phyloP scores from a whole-genome alignment of 2,888 invertebrate species.

The Exocentrus adspersus region DNA sequence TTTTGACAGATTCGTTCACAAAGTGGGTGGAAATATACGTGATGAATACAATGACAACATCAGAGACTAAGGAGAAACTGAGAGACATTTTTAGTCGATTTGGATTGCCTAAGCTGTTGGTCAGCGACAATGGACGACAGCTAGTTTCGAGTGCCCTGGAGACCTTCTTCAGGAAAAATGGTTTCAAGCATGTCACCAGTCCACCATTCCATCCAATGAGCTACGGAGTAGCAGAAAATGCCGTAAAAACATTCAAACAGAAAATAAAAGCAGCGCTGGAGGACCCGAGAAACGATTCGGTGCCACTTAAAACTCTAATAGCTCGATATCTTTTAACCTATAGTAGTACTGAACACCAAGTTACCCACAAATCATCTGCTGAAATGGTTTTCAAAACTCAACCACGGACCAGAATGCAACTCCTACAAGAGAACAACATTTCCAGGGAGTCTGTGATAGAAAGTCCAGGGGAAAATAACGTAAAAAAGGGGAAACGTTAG shows the following conservation, averaged over 20 bases:
- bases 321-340: slow-evolving; percentile 27
- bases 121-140: too few relatives aligned
- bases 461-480: neutral
- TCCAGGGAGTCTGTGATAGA: neutral
- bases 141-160: too few relatives aligned
- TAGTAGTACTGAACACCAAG: slow-evolving; percentile 18
- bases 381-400: slow-evolving; percentile 25
- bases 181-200: too few relatives aligned
- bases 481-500: neutral
- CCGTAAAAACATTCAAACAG: neutral
- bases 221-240: too few relatives aligned
- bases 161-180: too few relatives aligned
- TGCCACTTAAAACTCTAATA: slow-evolving; percentile 11
- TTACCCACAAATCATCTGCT: slow-evolving; percentile 29
- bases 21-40: too few relatives aligned
- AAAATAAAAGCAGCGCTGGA: slow-evolving; percentile 24
- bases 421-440: slow-evolving; percentile 11
- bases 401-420: slow-evolving; percentile 12
- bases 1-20: too few relatives aligned
- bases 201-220: too few relatives aligned
- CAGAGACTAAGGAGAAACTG: too few relatives aligned
- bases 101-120: too few relatives aligned
- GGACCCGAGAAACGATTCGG: slow-evolving; percentile 16
- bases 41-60: too few relatives aligned
- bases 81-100: too few relatives aligned